These are phyloP conservation scores for Bugulina stolonifera DNA, from an alignment of 2,888 invertebrate species.

Conservation along the genomic window DNA sequence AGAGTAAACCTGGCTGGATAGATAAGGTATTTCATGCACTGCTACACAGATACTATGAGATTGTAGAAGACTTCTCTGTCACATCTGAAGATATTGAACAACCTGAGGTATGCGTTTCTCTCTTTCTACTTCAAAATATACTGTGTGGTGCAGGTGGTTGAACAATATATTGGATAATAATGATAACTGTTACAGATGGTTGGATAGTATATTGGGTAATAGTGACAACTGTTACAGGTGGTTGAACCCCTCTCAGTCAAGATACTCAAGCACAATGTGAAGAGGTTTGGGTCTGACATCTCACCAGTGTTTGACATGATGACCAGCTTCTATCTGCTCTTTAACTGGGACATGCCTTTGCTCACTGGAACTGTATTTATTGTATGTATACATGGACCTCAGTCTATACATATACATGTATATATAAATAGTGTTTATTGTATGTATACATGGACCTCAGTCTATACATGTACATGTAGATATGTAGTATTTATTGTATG, in stretches of 20 bases:
- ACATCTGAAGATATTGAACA: constrained; percentile 8
- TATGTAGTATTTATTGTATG: too few species aligned
- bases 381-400: too few species aligned
- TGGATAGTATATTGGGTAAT: too few species aligned
- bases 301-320: constrained; percentile 43
- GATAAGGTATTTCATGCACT: not conserved
- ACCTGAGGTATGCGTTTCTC: not conserved
- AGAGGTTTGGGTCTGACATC: constrained; percentile 33
- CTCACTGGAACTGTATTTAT: constrained; percentile 46
- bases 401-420: too few species aligned
- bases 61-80: constrained; percentile 18
- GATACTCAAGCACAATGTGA: constrained; percentile 21
- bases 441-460: too few species aligned
- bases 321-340: constrained; percentile 40
- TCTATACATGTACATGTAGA: too few species aligned
- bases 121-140: too few species aligned
- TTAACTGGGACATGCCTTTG: constrained; percentile 46
- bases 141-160: too few species aligned
- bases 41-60: not conserved
- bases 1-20: not conserved
- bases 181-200: too few species aligned
- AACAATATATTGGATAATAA: too few species aligned
- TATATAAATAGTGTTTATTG: not conserved
- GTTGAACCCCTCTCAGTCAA: constrained; percentile 14
- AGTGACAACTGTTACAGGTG: too few species aligned